Conservation (phyloP, 1,140 invertebrate genomes). For the Lepidurus packardi region DNA sequence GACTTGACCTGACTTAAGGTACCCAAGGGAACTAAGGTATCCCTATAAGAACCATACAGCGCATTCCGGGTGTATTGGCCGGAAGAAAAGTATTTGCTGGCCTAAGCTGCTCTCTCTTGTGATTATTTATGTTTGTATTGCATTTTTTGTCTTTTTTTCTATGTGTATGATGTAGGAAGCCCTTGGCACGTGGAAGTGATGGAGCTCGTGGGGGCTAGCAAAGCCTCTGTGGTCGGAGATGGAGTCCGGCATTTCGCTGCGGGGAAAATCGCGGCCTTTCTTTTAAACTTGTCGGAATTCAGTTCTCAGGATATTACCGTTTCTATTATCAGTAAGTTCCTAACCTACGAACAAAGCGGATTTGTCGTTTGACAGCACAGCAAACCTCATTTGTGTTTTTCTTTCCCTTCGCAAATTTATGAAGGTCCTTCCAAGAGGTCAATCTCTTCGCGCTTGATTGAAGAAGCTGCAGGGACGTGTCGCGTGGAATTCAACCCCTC, state of each 20-base stretch:
- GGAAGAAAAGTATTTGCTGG: too few relatives aligned
- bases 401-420: background rate
- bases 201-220: conserved; percentile 48
- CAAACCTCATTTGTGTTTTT: conserved; percentile 39
- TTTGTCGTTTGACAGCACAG: conserved; percentile 36
- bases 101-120: too few relatives aligned
- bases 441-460: conserved; percentile 61
- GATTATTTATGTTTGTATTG: too few relatives aligned
- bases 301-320: conserved; percentile 57
- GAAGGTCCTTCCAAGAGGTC: conserved; percentile 62
- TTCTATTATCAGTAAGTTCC: conserved; percentile 47
- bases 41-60: too few relatives aligned
- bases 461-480: conserved; percentile 52
- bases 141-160: background rate
- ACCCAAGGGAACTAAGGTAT: too few relatives aligned
- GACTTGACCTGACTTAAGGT: too few relatives aligned
- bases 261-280: conserved; percentile 75
- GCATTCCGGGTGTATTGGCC: too few relatives aligned
- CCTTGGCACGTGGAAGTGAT: conserved; percentile 78
- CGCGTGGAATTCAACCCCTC: conserved; percentile 78
- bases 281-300: conserved; percentile 64
- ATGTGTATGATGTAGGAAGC: conserved; percentile 58
- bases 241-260: conserved; percentile 80
- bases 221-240: conserved; percentile 71
- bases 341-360: background rate